Conservation (phyloP, 2,888 invertebrate genomes). For the Esperia sulphurella region DNA sequence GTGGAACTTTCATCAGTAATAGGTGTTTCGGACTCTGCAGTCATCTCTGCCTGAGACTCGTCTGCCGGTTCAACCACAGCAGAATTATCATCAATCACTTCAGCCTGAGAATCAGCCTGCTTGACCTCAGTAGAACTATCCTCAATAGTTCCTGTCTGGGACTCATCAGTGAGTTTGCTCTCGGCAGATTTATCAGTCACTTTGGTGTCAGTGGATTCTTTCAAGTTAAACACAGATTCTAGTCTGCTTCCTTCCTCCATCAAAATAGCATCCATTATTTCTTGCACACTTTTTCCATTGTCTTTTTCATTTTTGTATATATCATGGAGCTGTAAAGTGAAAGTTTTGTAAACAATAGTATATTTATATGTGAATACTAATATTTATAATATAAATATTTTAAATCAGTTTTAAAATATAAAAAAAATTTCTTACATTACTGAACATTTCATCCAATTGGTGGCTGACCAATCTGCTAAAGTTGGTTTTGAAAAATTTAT, state of each 20-base stretch:
- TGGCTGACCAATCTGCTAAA: conserved; percentile 22
- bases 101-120: not conserved
- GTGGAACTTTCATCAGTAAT: not conserved
- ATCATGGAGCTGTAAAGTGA: not conserved
- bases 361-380: no score
- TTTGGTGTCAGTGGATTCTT: not conserved
- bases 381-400: not conserved
- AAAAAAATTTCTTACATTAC: conserved; percentile 27
- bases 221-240: not conserved
- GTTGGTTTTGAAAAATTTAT: conserved; percentile 30
- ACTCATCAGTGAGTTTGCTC: not conserved
- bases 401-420: not conserved
- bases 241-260: not conserved
- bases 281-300: not conserved
- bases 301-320: not conserved
- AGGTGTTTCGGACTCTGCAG: not conserved
- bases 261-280: conserved; percentile 1
- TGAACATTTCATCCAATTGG: conserved; percentile 30
- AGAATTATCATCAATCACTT: not conserved
- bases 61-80: not conserved
- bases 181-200: not conserved
- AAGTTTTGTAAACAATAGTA: not conserved
- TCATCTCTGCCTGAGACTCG: not conserved
- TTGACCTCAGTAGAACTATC: not conserved
- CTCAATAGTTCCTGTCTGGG: not conserved